Base-by-base conservation (phyloP, 2,797 vertebrate species). In the Gadopsis bispinosus region DNA sequence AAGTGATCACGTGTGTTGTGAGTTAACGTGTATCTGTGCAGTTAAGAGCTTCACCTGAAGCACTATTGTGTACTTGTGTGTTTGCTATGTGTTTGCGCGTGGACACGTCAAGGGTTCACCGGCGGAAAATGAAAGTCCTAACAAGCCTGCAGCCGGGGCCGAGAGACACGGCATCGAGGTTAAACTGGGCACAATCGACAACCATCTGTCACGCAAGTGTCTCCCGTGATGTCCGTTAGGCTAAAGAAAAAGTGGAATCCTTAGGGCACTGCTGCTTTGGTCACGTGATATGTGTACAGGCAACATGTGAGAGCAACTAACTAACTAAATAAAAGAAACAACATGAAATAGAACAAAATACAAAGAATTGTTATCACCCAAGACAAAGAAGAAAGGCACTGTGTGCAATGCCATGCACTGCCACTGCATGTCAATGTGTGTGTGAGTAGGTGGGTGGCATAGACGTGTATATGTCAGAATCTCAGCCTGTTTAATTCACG, bases 401-500 rank as follows among this genome's bases (percentile, higher is more conserved):
- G 26, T 26, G 26, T 26, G 26, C 26, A 26, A 26, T 26, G 26
- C 26, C 26, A 26, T 26, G 26, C 26, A 26, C 26, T 26, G 45
- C 14, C 31, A 41, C 9, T 53, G 9, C 33, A 13, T 56, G 67
- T 41, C 53, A 56, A 22, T 56, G 54, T 69, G 37, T 58, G 39
- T 69, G 20, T 63, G 16, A 20, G 19, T 67, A 33, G 43, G 72
- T 66, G 41, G 64, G 31, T 45, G 55, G 31, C 47, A n/a, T 13
- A 61, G 16, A 70, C 33, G 29, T 16, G 50, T 20, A 48, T 19
- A 35, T 56, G 67, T 61, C 55, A 63, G 53, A 60, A 72, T 69
- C 64, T 54, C 35, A 69, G 59, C 31, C 45, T 67, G 70, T 59
- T 63, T 60, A 66, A 82, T 85, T 85, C 58, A 84, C 79, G 84